Evolutionary conservation across 2,888 invertebrate genomes (phyloP).

Genomic region (Phengaris arion): DNA sequence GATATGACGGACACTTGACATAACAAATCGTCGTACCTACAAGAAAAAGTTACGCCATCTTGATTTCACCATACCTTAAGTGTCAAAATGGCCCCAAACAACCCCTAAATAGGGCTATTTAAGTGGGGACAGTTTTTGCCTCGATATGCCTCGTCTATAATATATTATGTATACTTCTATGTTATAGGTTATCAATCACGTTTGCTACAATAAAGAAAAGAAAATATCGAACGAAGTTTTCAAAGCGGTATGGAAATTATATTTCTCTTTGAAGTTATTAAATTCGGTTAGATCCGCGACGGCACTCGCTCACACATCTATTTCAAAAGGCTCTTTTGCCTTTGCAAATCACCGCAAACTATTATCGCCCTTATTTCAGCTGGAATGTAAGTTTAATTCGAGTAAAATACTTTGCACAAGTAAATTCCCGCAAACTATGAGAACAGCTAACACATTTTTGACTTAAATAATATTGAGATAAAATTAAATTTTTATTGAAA

Average conservation of each 20-base stretch:
- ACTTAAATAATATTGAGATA: slow-evolving; percentile 7
- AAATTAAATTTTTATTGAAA: slow-evolving; percentile 13
- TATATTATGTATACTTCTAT: too few species aligned
- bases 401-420: background rate
- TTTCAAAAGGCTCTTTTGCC: background rate
- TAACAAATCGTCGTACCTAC: too few species aligned
- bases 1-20: too few species aligned
- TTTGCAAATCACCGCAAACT: slow-evolving; percentile 15
- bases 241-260: slow-evolving; percentile 13
- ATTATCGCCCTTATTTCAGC: background rate
- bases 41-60: too few species aligned
- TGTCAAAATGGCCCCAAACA: too few species aligned
- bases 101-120: too few species aligned
- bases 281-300: slow-evolving; percentile 10
- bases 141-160: too few species aligned
- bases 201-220: background rate
- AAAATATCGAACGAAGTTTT: background rate
- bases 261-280: slow-evolving; percentile 22
- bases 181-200: background rate
- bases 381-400: background rate
- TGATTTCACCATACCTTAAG: too few species aligned
- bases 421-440: background rate
- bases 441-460: background rate
- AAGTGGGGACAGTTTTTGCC: too few species aligned
- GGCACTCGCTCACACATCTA: background rate